Base-by-base conservation (phyloP, 2,797 vertebrate genomes). In the Adrianichthys oophorus region DNA sequence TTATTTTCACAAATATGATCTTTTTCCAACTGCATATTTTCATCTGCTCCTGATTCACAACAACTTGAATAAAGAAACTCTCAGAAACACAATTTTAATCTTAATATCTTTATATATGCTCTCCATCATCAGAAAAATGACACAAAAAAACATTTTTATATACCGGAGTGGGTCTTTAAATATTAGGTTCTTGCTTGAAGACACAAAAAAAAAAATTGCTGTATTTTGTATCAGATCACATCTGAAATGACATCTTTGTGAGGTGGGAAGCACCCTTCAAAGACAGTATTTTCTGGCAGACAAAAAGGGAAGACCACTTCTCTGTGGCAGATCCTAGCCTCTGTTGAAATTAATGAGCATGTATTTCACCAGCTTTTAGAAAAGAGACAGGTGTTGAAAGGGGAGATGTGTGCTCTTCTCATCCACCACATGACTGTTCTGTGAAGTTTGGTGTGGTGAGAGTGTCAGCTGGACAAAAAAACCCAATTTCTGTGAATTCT, bases 281-380 rank as follows among this genome's bases (percentile, higher is more conserved):
- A 50, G 44, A 37, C 56, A 48, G 59, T 12, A 43, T 15, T 45
- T 41, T 10, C 46, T 32, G 59, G 43, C 50, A 74, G 42, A 66
- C 44, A 59, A 41, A 55, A 73, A 67, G 19, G 50, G 41, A 43
- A 51, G 12, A 48, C 29, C 41, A 1, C 48, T 69, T n/a, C 3
- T 19, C 42, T 18, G 48, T 51, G 49, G 53, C 6, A 55, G 74
- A 65, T 79, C 72, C 49, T 7, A 71, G 65, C 71, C 74, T 7
- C 12, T 53, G 62, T 66, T 43, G 42, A 47, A 76, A 62, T 80
- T 83, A 89, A 88, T 71, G 83, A 87, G 72, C 61, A 62, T 65
- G 51, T 59, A 55, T 77, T 19, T 1, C 79, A 83, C 62, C 72
- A 71, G 62, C 56, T 75, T 61, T 56, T 44, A 42, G 56, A 48